phyloP scores from a whole-genome alignment of 2,888 invertebrate genomes.

The Scaptomyza tumidula region DNA sequence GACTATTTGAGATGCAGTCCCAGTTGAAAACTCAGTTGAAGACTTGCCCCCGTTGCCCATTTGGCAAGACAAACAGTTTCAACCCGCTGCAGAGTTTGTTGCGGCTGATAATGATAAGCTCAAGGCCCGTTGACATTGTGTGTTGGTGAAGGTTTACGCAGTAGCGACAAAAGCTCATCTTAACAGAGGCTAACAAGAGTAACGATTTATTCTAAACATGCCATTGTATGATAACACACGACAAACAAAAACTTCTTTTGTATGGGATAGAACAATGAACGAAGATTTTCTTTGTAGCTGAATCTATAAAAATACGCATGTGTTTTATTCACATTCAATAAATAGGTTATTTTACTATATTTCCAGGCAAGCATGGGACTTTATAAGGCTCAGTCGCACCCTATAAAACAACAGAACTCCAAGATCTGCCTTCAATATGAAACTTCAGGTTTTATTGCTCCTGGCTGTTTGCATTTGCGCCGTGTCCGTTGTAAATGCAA shows the following conservation, averaged over 20 bases:
- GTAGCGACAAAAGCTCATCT: conserved; percentile 45
- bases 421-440: conserved; percentile 25
- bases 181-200: conserved; percentile 29
- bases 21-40: conserved; percentile 7
- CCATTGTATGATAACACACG: not conserved
- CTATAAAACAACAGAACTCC: not conserved
- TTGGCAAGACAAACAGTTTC: conserved; percentile 53
- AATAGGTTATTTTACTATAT: too few species aligned
- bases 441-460: conserved; percentile 1
- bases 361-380: not conserved
- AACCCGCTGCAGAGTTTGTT: conserved; percentile 32
- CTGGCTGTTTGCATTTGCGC: not conserved
- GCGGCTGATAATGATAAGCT: conserved; percentile 61
- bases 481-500: not conserved
- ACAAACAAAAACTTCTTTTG: not conserved
- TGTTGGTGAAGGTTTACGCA: conserved; percentile 46
- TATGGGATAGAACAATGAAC: not conserved
- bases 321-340: not conserved
- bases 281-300: not conserved
- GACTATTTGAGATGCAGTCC: conserved; percentile 5
- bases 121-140: not conserved
- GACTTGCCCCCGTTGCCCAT: conserved; percentile 53
- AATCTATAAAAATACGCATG: not conserved
- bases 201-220: conserved; percentile 32
- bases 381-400: conserved; percentile 30